phyloP scores from a whole-genome alignment of 2,113 vertebrate genomes.

The Odocoileus hemionus region DNA sequence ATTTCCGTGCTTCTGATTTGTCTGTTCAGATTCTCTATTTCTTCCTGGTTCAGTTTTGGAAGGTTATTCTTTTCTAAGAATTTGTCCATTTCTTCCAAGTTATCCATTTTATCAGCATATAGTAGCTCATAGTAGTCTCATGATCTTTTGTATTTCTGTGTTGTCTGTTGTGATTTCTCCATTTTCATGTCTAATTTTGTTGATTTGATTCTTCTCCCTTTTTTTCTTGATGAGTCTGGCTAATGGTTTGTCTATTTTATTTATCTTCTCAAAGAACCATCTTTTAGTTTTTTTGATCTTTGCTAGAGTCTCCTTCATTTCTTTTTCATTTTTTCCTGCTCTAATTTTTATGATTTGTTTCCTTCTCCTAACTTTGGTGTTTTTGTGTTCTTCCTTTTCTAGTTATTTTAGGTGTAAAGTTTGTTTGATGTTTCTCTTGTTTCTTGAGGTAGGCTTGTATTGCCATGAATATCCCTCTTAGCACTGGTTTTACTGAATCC shows the following conservation, averaged over 20 bases:
- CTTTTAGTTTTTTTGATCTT: background rate
- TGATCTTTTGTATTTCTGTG: background rate
- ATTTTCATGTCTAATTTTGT: background rate
- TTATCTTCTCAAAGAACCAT: background rate
- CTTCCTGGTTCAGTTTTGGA: background rate
- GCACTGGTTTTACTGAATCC: background rate
- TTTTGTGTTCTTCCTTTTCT: background rate
- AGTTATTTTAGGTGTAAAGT: background rate
- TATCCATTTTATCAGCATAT: background rate
- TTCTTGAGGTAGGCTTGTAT: background rate
- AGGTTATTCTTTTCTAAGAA: background rate
- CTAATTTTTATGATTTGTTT: background rate
- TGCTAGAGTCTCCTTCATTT: background rate
- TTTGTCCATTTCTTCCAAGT: background rate
- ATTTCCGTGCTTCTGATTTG: background rate
- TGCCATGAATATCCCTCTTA: background rate
- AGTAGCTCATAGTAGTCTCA: background rate
- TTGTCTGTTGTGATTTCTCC: background rate
- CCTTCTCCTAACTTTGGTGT: background rate
- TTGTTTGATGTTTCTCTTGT: background rate
- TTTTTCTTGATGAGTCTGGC: background rate
- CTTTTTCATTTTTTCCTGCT: background rate
- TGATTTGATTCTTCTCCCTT: background rate
- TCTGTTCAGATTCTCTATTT: background rate
- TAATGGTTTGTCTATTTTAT: background rate